Conservation (phyloP, 2,113 vertebrate genomes). For the Sorex araneus region DNA sequence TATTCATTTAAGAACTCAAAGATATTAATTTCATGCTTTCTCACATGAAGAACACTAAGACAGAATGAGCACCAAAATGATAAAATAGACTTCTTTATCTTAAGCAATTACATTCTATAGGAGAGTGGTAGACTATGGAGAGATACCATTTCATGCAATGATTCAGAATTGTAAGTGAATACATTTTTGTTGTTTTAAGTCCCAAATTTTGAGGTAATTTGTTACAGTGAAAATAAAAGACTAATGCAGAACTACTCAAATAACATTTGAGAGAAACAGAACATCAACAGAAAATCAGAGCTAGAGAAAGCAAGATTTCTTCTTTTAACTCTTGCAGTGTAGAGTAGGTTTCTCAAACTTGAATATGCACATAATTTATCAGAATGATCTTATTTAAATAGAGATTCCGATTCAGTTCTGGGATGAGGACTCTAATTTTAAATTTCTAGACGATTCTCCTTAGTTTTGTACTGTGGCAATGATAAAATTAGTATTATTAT, state of each 20-base stretch:
- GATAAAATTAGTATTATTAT: background rate
- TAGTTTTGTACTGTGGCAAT: background rate
- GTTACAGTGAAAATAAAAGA: background rate
- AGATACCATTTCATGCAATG: no score
- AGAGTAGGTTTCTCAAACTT: background rate
- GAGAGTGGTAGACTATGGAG: background rate
- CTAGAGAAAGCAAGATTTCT: background rate
- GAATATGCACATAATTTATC: background rate
- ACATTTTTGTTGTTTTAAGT: background rate
- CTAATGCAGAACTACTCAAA: background rate
- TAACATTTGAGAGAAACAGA: background rate
- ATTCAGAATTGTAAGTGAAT: background rate
- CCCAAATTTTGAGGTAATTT: background rate
- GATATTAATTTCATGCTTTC: background rate
- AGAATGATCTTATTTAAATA: background rate
- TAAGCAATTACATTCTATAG: background rate
- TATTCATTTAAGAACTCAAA: background rate
- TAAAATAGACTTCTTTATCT: background rate
- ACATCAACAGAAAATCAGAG: background rate
- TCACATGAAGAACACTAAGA: background rate
- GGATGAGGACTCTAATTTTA: background rate
- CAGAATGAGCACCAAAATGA: background rate
- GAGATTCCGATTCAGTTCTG: background rate
- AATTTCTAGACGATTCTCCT: background rate
- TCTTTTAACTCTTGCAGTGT: background rate